Percentiles rank a stretch among this genome's conserved stretches.
Conservation (phyloP, 64 coral and sea anemone species). For the Actinia equina region DNA sequence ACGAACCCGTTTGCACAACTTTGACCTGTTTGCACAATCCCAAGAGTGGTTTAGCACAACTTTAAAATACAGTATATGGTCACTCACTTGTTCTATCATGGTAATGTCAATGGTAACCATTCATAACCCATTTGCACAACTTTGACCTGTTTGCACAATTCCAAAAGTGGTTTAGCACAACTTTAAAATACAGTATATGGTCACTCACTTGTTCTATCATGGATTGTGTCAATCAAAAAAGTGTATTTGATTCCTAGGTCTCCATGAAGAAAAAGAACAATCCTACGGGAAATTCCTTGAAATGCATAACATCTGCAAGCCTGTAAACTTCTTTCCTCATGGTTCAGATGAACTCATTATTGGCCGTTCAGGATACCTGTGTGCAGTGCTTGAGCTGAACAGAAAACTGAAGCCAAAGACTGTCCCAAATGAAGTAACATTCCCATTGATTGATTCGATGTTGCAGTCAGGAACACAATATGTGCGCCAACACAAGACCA, state of each 20-base stretch:
- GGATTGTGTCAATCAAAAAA: too few species aligned
- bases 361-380: slow-evolving; percentile 87
- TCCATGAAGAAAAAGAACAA: slow-evolving; percentile 39
- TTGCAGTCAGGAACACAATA: slow-evolving; percentile 66
- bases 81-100: too few species aligned
- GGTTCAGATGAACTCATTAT: slow-evolving; percentile 89
- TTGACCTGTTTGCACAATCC: too few species aligned
- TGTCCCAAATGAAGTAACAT: slow-evolving; percentile 58
- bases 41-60: too few species aligned
- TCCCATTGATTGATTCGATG: slow-evolving; percentile 75
- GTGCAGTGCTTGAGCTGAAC: slow-evolving; percentile 66
- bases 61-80: too few species aligned
- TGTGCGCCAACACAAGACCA: slow-evolving; percentile 30
- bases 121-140: too few species aligned
- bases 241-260: background rate
- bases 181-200: too few species aligned
- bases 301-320: slow-evolving; percentile 66
- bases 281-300: slow-evolving; percentile 69
- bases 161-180: too few species aligned
- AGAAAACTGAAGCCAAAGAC: slow-evolving; percentile 53
- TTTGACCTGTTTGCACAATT: too few species aligned
- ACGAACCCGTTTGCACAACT: too few species aligned
- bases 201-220: too few species aligned
- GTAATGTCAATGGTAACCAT: too few species aligned
- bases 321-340: slow-evolving; percentile 51